Base-by-base conservation (phyloP, 2,888 invertebrate species). In the Brenthis daphne region DNA sequence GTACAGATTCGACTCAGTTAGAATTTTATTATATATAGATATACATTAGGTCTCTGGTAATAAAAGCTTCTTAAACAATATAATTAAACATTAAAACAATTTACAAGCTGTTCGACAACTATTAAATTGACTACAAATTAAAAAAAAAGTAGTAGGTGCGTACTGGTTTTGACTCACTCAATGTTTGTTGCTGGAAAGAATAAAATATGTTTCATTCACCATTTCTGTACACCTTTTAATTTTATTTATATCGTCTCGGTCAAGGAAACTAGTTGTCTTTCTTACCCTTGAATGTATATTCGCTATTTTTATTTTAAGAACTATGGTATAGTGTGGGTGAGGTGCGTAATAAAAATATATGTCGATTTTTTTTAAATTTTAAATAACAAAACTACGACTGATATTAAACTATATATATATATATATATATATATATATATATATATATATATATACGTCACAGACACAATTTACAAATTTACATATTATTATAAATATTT, bases 231-330 rank as follows among this genome's bases (percentile, higher is more conserved):
- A 66, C 56, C 53, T 37, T 47, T 64, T 63, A 56, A 13, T 37
- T 66, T 65, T 63, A 67, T 64, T 63, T 63, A 63, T 63, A 66
- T 16, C 57, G 37, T 57, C 66, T 66, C 69, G 69, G 69, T 69
- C 69, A 69, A 66, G 69, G 69, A 63, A 69, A 69, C 54, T n/a
- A 54, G 11, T 37, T n/a, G n/a, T 60, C 33, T 50, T 60, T n/a
- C n/a, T 50, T 50, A 48, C 33, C 16, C 48, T 50, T 63, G 51
- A 61, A 20, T 53, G 51, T 24, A 63, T 53, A 29, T 37, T 63
- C 3, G 6, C n/a, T 63, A 43, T 20, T 63, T 60, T 63, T 63
- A 63, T 63, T 63, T 63, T 54, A 33, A 43, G 63, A 43, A 63
- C 20, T 11, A 16, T 37, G 43, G 20, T 63, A 53, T 43, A 6